Percentiles rank a stretch among this genome's conserved stretches.
These are phyloP conservation scores for Daubentonia madagascariensis DNA, from an alignment of 2,113 vertebrate genomes.

Conservation along the genomic window DNA sequence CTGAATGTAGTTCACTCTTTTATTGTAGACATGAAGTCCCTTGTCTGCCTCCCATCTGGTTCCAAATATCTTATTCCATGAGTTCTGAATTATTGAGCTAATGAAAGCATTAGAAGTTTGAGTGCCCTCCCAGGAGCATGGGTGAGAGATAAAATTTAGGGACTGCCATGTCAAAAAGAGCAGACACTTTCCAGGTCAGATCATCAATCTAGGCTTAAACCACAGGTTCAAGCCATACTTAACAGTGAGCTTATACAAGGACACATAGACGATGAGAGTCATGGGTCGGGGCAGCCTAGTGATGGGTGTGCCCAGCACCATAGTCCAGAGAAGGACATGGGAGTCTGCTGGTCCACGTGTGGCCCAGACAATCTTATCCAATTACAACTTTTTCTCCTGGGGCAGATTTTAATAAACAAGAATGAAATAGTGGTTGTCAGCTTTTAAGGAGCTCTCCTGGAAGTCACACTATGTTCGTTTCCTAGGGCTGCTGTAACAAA, in stretches of 20 bases:
- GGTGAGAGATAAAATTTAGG: background rate
- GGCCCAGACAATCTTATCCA: background rate
- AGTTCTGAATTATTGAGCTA: background rate
- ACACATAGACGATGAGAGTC: background rate
- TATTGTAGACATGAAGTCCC: background rate
- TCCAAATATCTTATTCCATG: background rate
- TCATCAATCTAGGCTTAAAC: background rate
- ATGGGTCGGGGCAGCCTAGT: fast-evolving
- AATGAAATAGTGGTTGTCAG: background rate
- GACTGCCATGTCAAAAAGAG: background rate
- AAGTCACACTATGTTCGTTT: background rate
- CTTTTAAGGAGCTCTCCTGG: background rate
- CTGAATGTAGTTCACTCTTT: constrained; percentile 29
- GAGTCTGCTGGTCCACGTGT: background rate
- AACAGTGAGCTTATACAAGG: background rate
- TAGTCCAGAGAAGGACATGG: background rate
- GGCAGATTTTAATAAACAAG: constrained; percentile 9
- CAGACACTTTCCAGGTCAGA: background rate
- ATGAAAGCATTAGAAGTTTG: background rate
- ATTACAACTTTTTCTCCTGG: background rate
- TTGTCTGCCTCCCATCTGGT: background rate
- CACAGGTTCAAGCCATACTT: background rate
- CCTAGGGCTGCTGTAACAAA: background rate
- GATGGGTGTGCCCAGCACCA: background rate
- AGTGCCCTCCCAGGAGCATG: background rate